Base-by-base conservation (phyloP, 2,113 vertebrate species). In the Sardina pilchardus region DNA sequence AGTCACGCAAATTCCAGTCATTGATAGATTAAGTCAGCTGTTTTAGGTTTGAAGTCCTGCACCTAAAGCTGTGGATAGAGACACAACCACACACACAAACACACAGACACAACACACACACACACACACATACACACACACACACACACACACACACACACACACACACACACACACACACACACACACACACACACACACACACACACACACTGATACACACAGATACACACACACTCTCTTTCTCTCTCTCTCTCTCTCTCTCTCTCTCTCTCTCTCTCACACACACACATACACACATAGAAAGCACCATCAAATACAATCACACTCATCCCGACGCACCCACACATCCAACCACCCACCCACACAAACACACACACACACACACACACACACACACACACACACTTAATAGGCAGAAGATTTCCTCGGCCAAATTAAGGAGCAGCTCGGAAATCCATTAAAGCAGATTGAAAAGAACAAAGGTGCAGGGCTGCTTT, bases 381-480 rank as follows among this genome's bases (percentile, higher is more conserved):
- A 71, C 63, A 30, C 63, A 71, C 26, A 14, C 26, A 71, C 63
- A 34, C 26, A 34, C 26, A 34, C 59, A 71, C 63, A 34, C 63
- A 34, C 63, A 39, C 43, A 1, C 26, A 80, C 50, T 81, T 81
- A 88, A 85, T 78, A 63, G 43, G 84, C 86, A 63, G 83, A 84
- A 88, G 83, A 88, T 87, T 85, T 86, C 83, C 45, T 24, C 83
- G 78, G 63, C 83, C 82, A 87, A 90, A 90, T 89, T 87, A 91
- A 91, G 89, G 63, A 67, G 82, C 81, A 87, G 78, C 89, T 87
- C 84, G 85, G 83, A 90, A 90, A 91, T 91, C 87, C 87, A 87
- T 92, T 90, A 87, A 87, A 84, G 50, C 78, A 88, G 87, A 85
- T 82, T 90, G 89, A 67, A 63, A 89, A 91, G 88, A 94, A 93